A percentile compares a stretch with the other conserved stretches of the same genome.
Conservation (phyloP, 2,888 invertebrate species). For the Strigamia transsilvanica region DNA sequence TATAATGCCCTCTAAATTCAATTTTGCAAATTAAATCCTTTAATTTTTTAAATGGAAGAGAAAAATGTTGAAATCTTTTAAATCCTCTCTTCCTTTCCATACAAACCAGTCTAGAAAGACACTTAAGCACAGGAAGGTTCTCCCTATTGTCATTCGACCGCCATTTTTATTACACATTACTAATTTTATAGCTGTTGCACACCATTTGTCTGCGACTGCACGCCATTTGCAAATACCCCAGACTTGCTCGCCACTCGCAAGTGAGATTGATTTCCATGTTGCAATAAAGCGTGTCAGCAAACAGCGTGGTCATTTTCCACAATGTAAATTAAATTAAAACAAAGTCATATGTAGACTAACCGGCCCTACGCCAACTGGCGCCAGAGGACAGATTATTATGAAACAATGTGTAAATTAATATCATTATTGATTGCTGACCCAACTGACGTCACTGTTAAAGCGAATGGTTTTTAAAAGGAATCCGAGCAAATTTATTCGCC, state of each 20-base stretch:
- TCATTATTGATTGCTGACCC: slow-evolving; percentile 22
- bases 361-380: slow-evolving; percentile 21
- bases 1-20: background rate
- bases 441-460: slow-evolving; percentile 4
- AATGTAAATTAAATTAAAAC: slow-evolving; percentile 31
- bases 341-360: background rate
- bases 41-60: slow-evolving; percentile 2
- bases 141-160: background rate
- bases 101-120: background rate
- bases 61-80: background rate
- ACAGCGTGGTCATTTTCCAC: slow-evolving; percentile 5
- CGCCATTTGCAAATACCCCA: slow-evolving; percentile 6
- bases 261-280: slow-evolving; percentile 1
- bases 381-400: slow-evolving; percentile 14
- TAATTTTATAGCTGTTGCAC: background rate
- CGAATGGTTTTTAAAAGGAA: background rate
- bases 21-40: background rate
- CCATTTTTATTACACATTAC: slow-evolving; percentile 34
- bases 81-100: background rate
- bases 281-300: background rate
- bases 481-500: background rate
- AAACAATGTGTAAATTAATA: slow-evolving; percentile 17
- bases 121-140: background rate
- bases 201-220: slow-evolving; percentile 6
- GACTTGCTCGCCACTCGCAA: background rate